Percentiles rank a stretch among this genome's conserved stretches.
phyloP scores from a whole-genome alignment of 2,113 vertebrate species.

The Podilymbus podiceps region DNA sequence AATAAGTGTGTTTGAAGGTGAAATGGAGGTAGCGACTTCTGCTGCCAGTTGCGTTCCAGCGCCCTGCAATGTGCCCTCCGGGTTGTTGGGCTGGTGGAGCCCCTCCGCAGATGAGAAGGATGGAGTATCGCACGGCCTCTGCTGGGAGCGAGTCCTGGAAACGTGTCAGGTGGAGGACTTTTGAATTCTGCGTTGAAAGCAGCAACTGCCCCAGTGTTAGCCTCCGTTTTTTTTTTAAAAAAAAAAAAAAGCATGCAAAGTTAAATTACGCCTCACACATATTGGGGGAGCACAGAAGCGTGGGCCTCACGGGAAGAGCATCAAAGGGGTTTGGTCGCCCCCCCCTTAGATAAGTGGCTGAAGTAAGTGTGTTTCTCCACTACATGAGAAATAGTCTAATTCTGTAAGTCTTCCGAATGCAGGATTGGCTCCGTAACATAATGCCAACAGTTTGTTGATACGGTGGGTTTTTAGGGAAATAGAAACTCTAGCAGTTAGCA shows the following conservation, averaged over 20 bases:
- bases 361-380: accelerated
- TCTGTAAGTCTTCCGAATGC: neutral
- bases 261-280: accelerated
- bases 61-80: neutral
- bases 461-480: neutral
- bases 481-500: neutral
- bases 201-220: neutral
- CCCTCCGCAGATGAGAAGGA: neutral
- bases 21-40: neutral
- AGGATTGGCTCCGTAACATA: neutral
- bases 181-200: neutral
- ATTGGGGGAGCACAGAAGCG: neutral
- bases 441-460: accelerated
- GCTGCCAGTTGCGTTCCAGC: neutral
- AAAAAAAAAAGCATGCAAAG: too few species aligned
- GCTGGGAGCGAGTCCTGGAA: neutral
- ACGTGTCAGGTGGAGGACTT: neutral
- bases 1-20: neutral
- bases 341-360: neutral
- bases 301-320: accelerated
- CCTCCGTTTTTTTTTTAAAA: accelerated
- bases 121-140: accelerated
- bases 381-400: neutral
- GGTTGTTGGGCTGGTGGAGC: neutral
- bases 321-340: neutral